These are phyloP conservation scores for Plagiodera versicolora DNA, from an alignment of 2,888 invertebrate genomes.

Conservation along the genomic window DNA sequence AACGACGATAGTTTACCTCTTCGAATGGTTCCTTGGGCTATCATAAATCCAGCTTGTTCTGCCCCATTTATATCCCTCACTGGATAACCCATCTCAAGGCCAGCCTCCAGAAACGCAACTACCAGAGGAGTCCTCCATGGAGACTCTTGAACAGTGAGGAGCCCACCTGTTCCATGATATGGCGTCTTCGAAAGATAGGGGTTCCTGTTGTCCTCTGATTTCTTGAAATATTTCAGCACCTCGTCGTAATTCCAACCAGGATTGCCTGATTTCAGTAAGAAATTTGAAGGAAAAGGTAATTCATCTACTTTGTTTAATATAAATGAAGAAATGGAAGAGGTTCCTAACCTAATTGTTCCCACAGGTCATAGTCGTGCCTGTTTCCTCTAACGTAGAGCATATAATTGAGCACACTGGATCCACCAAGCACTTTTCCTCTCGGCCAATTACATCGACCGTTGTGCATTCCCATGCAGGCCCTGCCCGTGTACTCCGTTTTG, in stretches of 20 bases:
- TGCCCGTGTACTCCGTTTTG: slow-evolving; percentile 81
- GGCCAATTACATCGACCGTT: slow-evolving; percentile 86
- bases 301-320: neutral
- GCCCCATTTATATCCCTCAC: slow-evolving; percentile 74
- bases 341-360: slow-evolving; percentile 67
- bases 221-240: slow-evolving; percentile 85
- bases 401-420: slow-evolving; percentile 83
- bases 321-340: neutral
- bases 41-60: slow-evolving; percentile 78
- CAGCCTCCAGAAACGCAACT: slow-evolving; percentile 81
- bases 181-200: slow-evolving; percentile 73
- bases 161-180: slow-evolving; percentile 75
- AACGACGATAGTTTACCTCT: too few relatives aligned
- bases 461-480: slow-evolving; percentile 81
- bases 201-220: slow-evolving; percentile 86
- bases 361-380: slow-evolving; percentile 81
- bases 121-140: slow-evolving; percentile 83
- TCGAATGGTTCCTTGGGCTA: slow-evolving; percentile 82
- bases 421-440: slow-evolving; percentile 86
- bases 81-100: slow-evolving; percentile 80
- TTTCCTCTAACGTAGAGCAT: slow-evolving; percentile 89
- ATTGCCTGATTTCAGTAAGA: too few relatives aligned
- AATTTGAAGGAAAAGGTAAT: too few relatives aligned
- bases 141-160: slow-evolving; percentile 75
- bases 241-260: slow-evolving; percentile 86